phyloP scores from a whole-genome alignment of 2,888 invertebrate genomes.

The Agapostemon virescens region DNA sequence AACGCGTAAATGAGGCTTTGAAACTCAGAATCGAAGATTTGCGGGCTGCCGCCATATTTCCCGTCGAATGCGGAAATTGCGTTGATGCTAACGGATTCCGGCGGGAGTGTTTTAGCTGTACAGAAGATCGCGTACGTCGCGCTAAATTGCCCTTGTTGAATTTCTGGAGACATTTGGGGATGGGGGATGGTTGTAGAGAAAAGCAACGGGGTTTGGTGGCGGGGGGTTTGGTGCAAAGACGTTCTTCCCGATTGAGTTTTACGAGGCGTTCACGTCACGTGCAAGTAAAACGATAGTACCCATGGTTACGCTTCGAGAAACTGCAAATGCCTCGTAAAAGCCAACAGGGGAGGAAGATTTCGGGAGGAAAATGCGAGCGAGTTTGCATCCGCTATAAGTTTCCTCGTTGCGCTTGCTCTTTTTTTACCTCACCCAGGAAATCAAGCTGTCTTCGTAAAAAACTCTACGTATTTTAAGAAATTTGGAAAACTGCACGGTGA shows the following conservation, averaged over 20 bases:
- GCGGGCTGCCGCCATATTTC: constrained; percentile 6
- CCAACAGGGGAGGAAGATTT: constrained; percentile 62
- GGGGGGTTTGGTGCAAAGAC: constrained; percentile 33
- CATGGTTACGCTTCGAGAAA: constrained; percentile 60
- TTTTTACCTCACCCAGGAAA: neutral
- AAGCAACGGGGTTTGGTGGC: neutral
- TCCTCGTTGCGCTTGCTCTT: neutral
- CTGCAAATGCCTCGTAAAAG: constrained; percentile 69
- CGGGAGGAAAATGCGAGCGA: constrained; percentile 32
- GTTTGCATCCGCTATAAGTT: constrained; percentile 21
- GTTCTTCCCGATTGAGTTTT: constrained; percentile 66
- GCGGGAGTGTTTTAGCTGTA: neutral
- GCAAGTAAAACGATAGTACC: constrained; percentile 62
- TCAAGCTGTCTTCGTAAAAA: constrained; percentile 18
- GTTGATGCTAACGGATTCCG: constrained; percentile 12
- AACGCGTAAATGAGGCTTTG: neutral
- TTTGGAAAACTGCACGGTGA: neutral
- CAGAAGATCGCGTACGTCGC: constrained; percentile 30
- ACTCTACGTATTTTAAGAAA: neutral
- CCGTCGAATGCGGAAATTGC: constrained; percentile 30
- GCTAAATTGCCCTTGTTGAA: constrained; percentile 45
- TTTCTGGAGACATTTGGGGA: constrained; percentile 11
- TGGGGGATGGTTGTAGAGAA: neutral
- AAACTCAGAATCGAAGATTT: neutral
- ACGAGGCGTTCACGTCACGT: constrained; percentile 66